phyloP scores from a whole-genome alignment of 2,113 vertebrate genomes.

The Notothenia coriiceps region DNA sequence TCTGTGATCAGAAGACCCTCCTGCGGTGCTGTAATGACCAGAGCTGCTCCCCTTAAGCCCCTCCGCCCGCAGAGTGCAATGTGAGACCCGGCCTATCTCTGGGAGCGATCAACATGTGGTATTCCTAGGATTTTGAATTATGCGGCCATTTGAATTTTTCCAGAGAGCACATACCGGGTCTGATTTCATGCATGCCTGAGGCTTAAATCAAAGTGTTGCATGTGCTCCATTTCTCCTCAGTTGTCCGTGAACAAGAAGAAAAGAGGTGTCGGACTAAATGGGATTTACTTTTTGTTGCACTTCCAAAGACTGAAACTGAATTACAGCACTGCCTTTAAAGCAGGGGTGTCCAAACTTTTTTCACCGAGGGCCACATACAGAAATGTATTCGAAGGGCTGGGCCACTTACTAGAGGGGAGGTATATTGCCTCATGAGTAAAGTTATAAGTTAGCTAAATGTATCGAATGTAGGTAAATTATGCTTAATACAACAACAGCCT shows the following conservation, averaged over 20 bases:
- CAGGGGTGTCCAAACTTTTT: no score
- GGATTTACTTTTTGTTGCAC: background rate
- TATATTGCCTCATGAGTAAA: no score
- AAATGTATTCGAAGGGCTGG: no score
- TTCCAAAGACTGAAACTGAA: background rate
- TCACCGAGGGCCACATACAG: no score
- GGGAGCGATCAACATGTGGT: constrained; percentile 72
- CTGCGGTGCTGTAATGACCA: constrained; percentile 44
- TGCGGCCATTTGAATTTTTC: constrained; percentile 70
- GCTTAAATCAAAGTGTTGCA: constrained; percentile 46
- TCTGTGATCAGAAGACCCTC: constrained; percentile 54
- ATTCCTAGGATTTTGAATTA: constrained; percentile 76
- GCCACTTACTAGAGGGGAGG: no score
- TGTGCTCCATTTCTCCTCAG: background rate
- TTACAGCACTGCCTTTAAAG: background rate
- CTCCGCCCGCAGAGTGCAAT: constrained; percentile 28
- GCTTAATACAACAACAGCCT: no score
- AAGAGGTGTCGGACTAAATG: background rate
- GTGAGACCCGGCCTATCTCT: constrained; percentile 58
- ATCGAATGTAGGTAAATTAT: no score
- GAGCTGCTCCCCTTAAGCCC: constrained; percentile 26
- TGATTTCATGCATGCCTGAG: constrained; percentile 76
- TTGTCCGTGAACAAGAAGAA: constrained; percentile 14
- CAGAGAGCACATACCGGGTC: constrained; percentile 56
- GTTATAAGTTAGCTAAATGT: no score